Evolutionary conservation across 2,888 invertebrate species (phyloP), one percentile per base, ranked within the genome.

Genomic region (Phyllotreta cruciferae): DNA sequence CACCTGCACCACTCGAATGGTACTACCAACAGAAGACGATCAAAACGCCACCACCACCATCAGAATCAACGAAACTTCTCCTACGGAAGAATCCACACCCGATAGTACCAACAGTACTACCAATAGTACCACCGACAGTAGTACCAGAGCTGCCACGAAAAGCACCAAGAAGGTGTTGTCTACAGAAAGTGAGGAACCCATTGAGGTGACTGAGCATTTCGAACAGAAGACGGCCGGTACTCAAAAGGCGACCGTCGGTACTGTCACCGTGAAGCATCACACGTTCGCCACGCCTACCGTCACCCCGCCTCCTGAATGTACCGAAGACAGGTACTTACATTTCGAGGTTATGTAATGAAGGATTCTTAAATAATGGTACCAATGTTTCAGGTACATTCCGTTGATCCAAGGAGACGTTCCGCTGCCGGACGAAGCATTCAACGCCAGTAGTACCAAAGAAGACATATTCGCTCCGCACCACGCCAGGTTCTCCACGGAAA

Each of bases 381-480:
- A 4, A 44, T 55, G 50, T 68, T 71, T 34, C 67, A 83, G 82
- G 36, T 83, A 79, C 68, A 80, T 78, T 56, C 74, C 82, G 61
- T 74, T 85, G 49, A 83, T 87, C 75, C 83, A 82, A 63, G 83
- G 82, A 0, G 80, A 78, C n/a, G 69, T 79, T 45, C 82, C 83
- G 6, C 70, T 86, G 58, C 83, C 85, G 0, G 84, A 85, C 71
- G 78, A 82, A 0, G 82, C 85, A 0, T 86, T 90, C 69, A 82
- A 81, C 53, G 87, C 90, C 6, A 90, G 88, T 68, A 87, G 86
- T 6, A 74, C 75, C 1, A 77, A 83, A 36, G 83, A 82, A 56
- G 72, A 81, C 0, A 77, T 81, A 14, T 87, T 85, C 74, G 79
- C 80, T 4, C 86, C 90, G 0, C 77, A 85, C 37, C 80, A 82